Evolutionary conservation across 2,888 invertebrate genomes (phyloP), one percentile per base, ranked within the genome.

Genomic region (Cyclophora albipunctata): DNA sequence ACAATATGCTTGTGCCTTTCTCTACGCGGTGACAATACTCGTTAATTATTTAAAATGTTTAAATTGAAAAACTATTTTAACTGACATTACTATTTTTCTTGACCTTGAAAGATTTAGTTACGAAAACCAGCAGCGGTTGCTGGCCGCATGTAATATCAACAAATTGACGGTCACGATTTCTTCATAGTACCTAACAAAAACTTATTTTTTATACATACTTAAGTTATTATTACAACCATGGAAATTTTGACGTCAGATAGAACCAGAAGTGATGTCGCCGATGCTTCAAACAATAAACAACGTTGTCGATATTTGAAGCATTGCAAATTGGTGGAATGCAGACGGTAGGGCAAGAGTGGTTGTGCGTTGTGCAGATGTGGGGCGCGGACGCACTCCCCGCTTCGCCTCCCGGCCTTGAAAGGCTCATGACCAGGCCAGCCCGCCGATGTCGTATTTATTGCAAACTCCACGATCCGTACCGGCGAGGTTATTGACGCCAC

Each of bases 371-470:
- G 76, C 80, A 84, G 80, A 85, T 84, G 79, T 81, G 78, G 84
- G 79, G 77, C 80, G 81, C 76, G 69, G 67, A 67, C 73, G 64
- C 73, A 73, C 80, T 76, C 86, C 85, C 85, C 85, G 79, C 84
- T 80, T 83, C 84, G 78, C 83, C 80, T 81, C 85, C 81, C 79
- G 84, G 81, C 88, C 87, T 88, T 87, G 88, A 88, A 87, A 88
- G 87, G 87, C 86, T 86, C 87, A 87, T 87, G 88, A 88, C 88
- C 87, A 88, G 84, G 75, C 84, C 86, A 83, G 72, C 73, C 75
- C 77, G 81, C 73, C 82, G 82, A 78, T 84, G 81, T 81, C 80
- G 84, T 86, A 86, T 86, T 86, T 87, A 86, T 87, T 86, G 87
- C 87, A 87, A 87, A 79, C 84, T 86, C 87, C 80, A 80, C 78